Percentiles rank a stretch among this genome's conserved stretches.
Conservation (phyloP, 2,113 vertebrate species). For the Agelaius tricolor region DNA sequence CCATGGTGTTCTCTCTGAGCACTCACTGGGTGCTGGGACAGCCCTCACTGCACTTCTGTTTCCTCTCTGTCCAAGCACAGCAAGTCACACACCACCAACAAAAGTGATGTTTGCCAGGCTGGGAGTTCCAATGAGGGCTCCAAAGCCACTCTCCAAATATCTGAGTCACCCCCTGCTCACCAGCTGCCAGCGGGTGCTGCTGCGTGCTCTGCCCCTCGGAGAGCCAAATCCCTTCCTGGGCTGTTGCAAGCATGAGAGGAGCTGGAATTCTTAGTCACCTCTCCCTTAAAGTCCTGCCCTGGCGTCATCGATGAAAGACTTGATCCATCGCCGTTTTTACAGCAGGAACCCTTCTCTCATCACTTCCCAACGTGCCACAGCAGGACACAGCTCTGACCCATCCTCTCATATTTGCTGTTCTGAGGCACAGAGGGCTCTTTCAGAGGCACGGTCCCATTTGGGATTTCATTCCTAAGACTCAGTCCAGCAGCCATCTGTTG, state of each 20-base stretch:
- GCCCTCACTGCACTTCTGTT: background rate
- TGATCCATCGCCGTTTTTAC: background rate
- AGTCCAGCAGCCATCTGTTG: background rate
- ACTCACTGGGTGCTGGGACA: background rate
- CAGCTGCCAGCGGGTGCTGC: background rate
- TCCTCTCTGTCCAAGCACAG: background rate
- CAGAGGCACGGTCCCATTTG: background rate
- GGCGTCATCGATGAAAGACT: background rate
- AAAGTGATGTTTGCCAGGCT: background rate
- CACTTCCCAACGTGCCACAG: background rate
- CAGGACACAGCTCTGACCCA: constrained; percentile 22
- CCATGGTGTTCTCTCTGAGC: background rate
- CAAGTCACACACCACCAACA: background rate
- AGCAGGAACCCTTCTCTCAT: constrained; percentile 40
- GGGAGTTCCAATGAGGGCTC: background rate
- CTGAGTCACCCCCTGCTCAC: background rate
- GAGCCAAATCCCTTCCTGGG: background rate
- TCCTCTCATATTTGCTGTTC: background rate
- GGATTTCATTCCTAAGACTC: background rate
- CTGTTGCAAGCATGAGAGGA: background rate
- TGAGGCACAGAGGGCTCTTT: background rate
- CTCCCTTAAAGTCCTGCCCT: background rate
- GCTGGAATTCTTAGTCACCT: constrained; percentile 23
- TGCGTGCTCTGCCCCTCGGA: fast-evolving
- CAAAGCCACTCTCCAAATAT: background rate